These are phyloP conservation scores for Pelodiscus sinensis DNA, from an alignment of 2,113 vertebrate species.

Conservation along the genomic window DNA sequence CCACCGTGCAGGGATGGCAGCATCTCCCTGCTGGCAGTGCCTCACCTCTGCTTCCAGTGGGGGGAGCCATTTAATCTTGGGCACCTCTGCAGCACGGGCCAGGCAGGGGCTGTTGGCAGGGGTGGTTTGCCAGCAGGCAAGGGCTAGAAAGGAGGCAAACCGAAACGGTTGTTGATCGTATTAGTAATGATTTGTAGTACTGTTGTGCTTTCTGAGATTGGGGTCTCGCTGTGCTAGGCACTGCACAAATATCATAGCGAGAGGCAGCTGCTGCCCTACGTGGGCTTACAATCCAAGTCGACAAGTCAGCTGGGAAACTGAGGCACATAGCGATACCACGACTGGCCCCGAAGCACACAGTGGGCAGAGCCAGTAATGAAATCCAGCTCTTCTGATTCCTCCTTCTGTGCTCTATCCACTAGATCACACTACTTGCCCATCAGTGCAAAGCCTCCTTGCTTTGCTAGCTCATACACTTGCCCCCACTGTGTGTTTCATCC, in stretches of 20 bases:
- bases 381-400: neutral
- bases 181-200: neutral
- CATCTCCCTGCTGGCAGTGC: neutral
- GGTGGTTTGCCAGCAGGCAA: neutral
- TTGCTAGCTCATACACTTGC: neutral
- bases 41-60: neutral
- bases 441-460: neutral
- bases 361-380: neutral
- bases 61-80: neutral
- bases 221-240: neutral
- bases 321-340: neutral
- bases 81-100: neutral
- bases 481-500: neutral
- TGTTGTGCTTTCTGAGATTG: neutral
- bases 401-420: neutral
- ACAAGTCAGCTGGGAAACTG: neutral
- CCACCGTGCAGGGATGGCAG: neutral
- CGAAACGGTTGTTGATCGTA: neutral
- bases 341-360: neutral
- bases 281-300: neutral
- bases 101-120: neutral
- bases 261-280: neutral
- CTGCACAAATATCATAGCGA: neutral
- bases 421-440: neutral
- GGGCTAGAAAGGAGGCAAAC: neutral